Evolutionary conservation across 2,888 invertebrate genomes (phyloP), one percentile per base, ranked within the genome.

Genomic region (Orthosia gracilis): DNA sequence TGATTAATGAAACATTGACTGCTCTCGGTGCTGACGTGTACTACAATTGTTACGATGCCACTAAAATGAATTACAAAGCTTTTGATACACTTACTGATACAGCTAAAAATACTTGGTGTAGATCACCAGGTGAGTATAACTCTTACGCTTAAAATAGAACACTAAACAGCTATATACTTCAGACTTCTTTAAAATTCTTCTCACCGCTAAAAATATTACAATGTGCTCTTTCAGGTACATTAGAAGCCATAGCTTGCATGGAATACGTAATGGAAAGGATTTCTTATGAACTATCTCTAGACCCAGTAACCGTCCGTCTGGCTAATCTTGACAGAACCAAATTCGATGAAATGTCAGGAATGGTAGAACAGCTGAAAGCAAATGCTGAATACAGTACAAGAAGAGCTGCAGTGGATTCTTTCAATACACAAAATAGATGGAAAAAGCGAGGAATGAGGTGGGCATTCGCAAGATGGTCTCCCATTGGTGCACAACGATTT

Each of bases 201-300:
- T n/a, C 5, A 7, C 2, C 21, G 3, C 26, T 5, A 13, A 7
- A 23, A 55, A 23, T 23, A 55, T 31, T 12, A 12, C 17, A 18
- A 9, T 61, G 40, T 58, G 2, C 5, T 31, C 9, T 0, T 85
- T 15, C 80, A 94, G 96, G 95, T 5, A 94, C 97, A 0, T 91
- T 97, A 1, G 97, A 97, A 91, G 97, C 92, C 26, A 89, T 97
- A 11, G 96, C 94, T 12, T 93, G 96, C 87, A 93, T 95, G n/a
- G 97, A 98, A 91, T 90, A 93, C 64, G 93, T 97, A n/a, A 97
- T 98, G 97, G 97, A 98, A 80, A 97, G 97, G 81, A 97, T 97
- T 81, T 96, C 97, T 0, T 93, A 93, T 62, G 94, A 89, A 70
- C 73, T 97, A 26, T 93, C 95, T 17, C 94, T 96, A 85, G 97